phyloP scores from a whole-genome alignment of 1,140 invertebrate species.

The Tetranychus cinnabarinus region DNA sequence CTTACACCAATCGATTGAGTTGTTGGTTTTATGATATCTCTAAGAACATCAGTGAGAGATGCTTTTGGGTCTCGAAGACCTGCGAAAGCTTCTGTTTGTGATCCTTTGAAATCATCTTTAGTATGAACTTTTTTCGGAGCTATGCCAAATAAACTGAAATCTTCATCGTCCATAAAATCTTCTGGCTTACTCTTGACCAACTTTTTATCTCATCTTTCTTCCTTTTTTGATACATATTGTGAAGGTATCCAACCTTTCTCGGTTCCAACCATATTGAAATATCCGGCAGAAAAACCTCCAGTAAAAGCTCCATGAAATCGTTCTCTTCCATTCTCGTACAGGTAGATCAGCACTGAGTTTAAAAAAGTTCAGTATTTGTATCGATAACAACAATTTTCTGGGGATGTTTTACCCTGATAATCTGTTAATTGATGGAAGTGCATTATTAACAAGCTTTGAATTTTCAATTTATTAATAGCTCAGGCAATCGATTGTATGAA shows the following conservation, averaged over 20 bases:
- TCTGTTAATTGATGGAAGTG: too few species aligned
- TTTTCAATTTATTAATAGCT: too few species aligned
- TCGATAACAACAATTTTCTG: too few species aligned
- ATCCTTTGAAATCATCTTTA: constrained; percentile 38
- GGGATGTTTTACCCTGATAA: too few species aligned
- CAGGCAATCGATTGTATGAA: too few species aligned
- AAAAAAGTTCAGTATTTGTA: too few species aligned
- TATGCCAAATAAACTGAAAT: constrained; percentile 80
- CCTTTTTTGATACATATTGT: constrained; percentile 51
- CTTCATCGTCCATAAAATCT: constrained; percentile 99
- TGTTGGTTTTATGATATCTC: constrained; percentile 45
- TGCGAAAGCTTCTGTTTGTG: constrained; percentile 6
- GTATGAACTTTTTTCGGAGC: constrained; percentile 59
- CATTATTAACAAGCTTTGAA: too few species aligned
- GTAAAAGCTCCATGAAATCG: constrained; percentile 98
- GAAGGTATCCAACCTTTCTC: constrained; percentile 83
- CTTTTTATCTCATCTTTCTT: constrained; percentile 28
- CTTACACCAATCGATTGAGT: constrained; percentile 65
- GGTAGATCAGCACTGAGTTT: too few species aligned
- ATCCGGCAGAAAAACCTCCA: constrained; percentile 93
- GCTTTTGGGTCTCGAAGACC: constrained; percentile 21
- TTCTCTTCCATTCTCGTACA: constrained; percentile 52
- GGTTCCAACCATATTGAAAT: constrained; percentile 85
- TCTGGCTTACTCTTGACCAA: constrained; percentile 29
- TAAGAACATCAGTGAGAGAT: constrained; percentile 48